Evolutionary conservation across 2,113 vertebrate species (phyloP), one percentile per base, ranked within the genome.

Genomic region (Desmodus rotundus): DNA sequence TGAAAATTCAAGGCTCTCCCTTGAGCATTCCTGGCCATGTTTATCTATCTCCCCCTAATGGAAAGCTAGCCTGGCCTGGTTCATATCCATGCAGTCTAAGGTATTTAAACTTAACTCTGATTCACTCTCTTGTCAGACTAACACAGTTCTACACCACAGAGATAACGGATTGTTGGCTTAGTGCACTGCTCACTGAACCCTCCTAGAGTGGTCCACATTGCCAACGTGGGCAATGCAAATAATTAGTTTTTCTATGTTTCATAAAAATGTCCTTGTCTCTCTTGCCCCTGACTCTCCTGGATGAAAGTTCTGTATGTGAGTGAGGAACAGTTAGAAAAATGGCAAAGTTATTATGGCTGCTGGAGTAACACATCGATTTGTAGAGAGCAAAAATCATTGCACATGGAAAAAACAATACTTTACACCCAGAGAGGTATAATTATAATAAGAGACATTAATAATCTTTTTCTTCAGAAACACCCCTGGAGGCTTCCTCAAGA

Each of bases 331-430:
- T 41, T 76, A 15, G 26, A 89, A 83, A 65, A 54, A 54, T 61
- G 16, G 33, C 50, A 1, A 82, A 81, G 15, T 61, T 61, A 61
- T 72, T 47, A 47, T 12, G 56, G 19, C 4, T 54, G 15, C 2
- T 67, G 13, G 22, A 78, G 26, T 50, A 22, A 82, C 10, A 15
- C 11, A 50, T n/a, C 5, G 17, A 13, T 67, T 74, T 36, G 7
- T 43, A 22, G 0, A 58, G 22, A 54, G 8, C 0, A 70, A 58
- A 10, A 56, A 38, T 28, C 7, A 73, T 7, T 5, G 5, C 0
- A 31, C 15, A 0, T 17, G 24, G 24, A 67, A 11, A 65, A 7
- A 58, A 76, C 58, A 73, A 54, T 12, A 26, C 1, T 5, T 56
- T 87, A 50, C 24, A 68, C 0, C 1, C 3, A n/a, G 12, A 26